Evolutionary conservation across 64 coral and sea anemone genomes (phyloP), one percentile per base, ranked within the genome.

Genomic region (Montipora efflorescens): DNA sequence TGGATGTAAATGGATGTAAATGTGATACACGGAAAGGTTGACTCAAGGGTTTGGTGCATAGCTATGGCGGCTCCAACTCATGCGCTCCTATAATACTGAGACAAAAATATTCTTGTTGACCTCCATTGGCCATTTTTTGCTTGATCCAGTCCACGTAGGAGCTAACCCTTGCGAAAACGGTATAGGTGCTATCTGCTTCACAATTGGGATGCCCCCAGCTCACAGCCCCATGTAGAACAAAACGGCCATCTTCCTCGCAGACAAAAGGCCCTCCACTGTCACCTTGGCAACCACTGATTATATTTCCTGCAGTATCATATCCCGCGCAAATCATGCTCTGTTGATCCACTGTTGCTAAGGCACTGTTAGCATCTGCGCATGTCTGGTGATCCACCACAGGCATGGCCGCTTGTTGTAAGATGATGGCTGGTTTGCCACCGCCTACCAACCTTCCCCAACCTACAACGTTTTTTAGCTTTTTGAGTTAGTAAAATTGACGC

Each of bases 241-340:
- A 95, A 2, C 53, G 77, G 2, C 93, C 93, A 79, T 66, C 78
- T 82, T 95, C 93, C 50, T 95, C 88, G 68, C 93, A 95, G 9
- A 95, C 93, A 86, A 95, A 95, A 47, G 93, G 93, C 7, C 93
- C 93, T 68, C 93, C 93, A 87, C 93, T 95, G 73, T 95, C 93
- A 76, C 95, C 92, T 46, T 97, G 95, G 47, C 95, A 97, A 81
- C 95, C 95, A 20, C 95, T 94, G 77, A 94, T 82, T 47, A 86
- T 48, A 36, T 94, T 79, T 20, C 93, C 92, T 76, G 88, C 45
- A 12, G 77, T 97, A 4, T 88, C 95, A 58, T 97, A 94, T 4
- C 95, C 95, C 1, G 92, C 95, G 50, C 95, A 97, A 4, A 97
- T 9, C 95, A 97, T 97, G 8, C 91, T 93, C 9, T 82, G 79